Evolutionary conservation across 2,113 vertebrate species (phyloP).

Genomic region (Tetrax tetrax): DNA sequence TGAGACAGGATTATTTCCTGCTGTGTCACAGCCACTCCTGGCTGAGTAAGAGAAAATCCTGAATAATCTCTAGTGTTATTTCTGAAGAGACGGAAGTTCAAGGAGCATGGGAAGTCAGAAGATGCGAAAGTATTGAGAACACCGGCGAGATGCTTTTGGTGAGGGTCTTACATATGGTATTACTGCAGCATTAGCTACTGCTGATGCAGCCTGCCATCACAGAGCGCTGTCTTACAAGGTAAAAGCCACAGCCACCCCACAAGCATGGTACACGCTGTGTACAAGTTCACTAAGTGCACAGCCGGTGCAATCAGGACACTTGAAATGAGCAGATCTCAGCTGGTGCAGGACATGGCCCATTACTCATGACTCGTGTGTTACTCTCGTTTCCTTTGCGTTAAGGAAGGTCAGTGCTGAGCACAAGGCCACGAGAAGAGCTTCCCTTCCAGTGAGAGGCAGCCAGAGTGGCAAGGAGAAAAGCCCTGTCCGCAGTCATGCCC

Average conservation of each 20-base stretch:
- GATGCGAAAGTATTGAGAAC: neutral
- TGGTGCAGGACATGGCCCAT: neutral
- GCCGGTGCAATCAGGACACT: accelerated
- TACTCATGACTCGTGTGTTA: neutral
- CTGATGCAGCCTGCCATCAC: neutral
- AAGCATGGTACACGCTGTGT: accelerated
- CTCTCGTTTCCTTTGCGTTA: neutral
- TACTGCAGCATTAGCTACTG: neutral
- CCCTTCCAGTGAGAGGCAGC: neutral
- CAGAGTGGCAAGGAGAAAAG: neutral
- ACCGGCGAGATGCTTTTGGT: neutral
- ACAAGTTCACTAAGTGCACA: neutral
- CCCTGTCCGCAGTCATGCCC: neutral
- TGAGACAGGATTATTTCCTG: slow-evolving; percentile 29
- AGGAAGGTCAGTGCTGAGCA: neutral
- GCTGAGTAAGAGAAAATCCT: slow-evolving; percentile 46
- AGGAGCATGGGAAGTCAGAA: neutral
- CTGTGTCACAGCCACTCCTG: slow-evolving; percentile 40
- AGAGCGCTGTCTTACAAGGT: neutral
- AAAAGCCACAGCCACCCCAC: neutral
- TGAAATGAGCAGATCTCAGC: neutral
- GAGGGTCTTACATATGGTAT: neutral
- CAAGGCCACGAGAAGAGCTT: neutral
- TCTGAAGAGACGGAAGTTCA: neutral
- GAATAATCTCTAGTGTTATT: slow-evolving; percentile 5